Base-by-base conservation (phyloP, 2,888 invertebrate genomes). In the Osmoderma eremita region DNA sequence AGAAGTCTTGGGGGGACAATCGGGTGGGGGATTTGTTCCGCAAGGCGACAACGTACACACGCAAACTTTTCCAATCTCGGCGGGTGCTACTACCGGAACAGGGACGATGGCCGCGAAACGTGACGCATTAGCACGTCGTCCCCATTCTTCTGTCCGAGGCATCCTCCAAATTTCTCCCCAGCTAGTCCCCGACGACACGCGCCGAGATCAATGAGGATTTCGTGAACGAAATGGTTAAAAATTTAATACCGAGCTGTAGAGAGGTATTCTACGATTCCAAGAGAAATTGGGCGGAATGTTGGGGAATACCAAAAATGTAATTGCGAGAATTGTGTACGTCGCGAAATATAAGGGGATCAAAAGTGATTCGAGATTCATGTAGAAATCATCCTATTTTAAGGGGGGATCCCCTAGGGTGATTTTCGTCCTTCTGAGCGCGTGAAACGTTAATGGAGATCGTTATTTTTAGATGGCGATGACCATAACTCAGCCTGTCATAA, bases 61-160 rank as follows among this genome's bases (percentile, higher is more conserved):
- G 41, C 71, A 74, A 80, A 80, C 76, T 79, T 79, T 80, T 80
- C 79, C 79, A 79, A 80, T 80, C 79, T 79, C 77, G 75, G 76
- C 69, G 62, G 68, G 30, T 10, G 30, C 10, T 30, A 30, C 30
- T 30, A 5, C 30, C 30, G 30, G 30, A 10, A 30, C 30, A 30
- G 6, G 30, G 76, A 77, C 73, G 75, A 76, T 77, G 73, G 74
- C 76, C 74, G 77, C 75, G 75, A 77, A 76, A 81, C 79, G 80
- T 80, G 80, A 79, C 80, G 79, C 80, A 81, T 81, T 81, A 81
- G 79, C 81, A 81, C 80, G 80, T 68, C 51, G 6, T 1, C 30
- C 30, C n/a, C 62, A 12, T 20, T 49, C 61, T 13, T 24, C 38
- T 41, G 24, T 22, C 58, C 54, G 45, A 39, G 48, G 30, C 62